Base-by-base conservation (phyloP, 2,797 vertebrate species). In the Macropus fuliginosus region DNA sequence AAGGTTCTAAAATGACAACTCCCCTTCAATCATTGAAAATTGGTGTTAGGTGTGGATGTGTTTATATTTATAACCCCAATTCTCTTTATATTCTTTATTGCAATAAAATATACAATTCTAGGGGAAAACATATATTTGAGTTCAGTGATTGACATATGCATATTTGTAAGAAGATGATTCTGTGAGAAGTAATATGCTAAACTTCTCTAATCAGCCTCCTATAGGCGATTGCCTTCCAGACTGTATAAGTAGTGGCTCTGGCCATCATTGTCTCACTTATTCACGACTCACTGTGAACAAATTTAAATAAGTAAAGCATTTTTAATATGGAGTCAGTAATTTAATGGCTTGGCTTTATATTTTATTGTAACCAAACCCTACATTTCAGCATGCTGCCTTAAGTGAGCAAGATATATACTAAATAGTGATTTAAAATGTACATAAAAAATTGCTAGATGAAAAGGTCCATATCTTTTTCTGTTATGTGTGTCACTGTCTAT, bases 301-400 rank as follows among this genome's bases (percentile, higher is more conserved):
- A 98, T 96, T 98, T 98, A 98, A 98, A 95, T 97, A 98, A 96
- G 55, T 31, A 59, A 97, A 91, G 91, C 94, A 94, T 94, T 98
- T 87, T 97, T 98, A 96, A 95, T 97, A 96, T 0, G 94, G 89
- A 98, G 96, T 97, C 98, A 96, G 89, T 31, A 91, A 96, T 97
- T 93, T 95, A 90, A 96, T 97, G 92, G 81, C 95, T 94, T 93
- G 21, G 93, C 95, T 98, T 92, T 95, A 16, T 92, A 74, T 98
- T 98, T 98, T 98, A 98, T 98, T 97, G 94, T 59, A 92, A 96
- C 95, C 57, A 56, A 52, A 0, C 91, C 62, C 81, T 55, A 55
- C 13, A 96, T 95, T 95, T 96, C 90, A 96, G 34, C 90, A 11
- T 93, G 6, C 66, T 95, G 21, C 90, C 95, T 98, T 97, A 56